These are phyloP conservation scores for Caranx melampygus DNA, from an alignment of 2,113 vertebrate species.

Conservation along the genomic window DNA sequence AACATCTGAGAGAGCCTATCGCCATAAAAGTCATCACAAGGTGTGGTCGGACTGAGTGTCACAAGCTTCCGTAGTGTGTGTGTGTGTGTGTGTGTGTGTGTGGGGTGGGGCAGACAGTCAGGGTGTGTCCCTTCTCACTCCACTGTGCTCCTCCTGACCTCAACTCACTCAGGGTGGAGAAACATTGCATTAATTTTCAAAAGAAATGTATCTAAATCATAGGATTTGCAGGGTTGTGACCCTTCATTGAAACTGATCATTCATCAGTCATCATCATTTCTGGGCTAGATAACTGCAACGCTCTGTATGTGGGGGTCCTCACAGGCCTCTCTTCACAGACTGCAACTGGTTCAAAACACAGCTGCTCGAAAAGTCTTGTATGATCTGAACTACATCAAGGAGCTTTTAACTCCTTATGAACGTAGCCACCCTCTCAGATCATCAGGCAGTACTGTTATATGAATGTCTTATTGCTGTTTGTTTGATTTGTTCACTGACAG, in stretches of 20 bases:
- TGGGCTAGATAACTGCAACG: no score
- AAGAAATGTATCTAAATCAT: background rate
- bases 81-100: slow-evolving; percentile 15
- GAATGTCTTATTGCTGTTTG: no score
- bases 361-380: no score
- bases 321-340: no score
- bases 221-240: background rate
- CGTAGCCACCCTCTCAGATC: no score
- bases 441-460: no score
- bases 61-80: slow-evolving; percentile 1
- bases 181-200: background rate
- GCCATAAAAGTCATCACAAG: background rate
- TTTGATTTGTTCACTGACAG: no score
- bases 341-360: no score
- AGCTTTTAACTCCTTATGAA: no score
- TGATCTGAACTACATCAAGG: no score
- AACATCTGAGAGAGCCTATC: slow-evolving; percentile 14
- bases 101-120: background rate
- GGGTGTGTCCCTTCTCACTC: slow-evolving; percentile 4
- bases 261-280: no score
- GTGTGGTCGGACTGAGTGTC: slow-evolving; percentile 10
- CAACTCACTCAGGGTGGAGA: slow-evolving; percentile 3
- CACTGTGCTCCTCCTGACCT: slow-evolving; percentile 11
- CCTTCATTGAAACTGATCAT: background rate
- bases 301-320: no score